Percentiles rank a stretch among this genome's conserved stretches.
phyloP scores from a whole-genome alignment of 1,140 invertebrate genomes.

The Hetaerina americana region DNA sequence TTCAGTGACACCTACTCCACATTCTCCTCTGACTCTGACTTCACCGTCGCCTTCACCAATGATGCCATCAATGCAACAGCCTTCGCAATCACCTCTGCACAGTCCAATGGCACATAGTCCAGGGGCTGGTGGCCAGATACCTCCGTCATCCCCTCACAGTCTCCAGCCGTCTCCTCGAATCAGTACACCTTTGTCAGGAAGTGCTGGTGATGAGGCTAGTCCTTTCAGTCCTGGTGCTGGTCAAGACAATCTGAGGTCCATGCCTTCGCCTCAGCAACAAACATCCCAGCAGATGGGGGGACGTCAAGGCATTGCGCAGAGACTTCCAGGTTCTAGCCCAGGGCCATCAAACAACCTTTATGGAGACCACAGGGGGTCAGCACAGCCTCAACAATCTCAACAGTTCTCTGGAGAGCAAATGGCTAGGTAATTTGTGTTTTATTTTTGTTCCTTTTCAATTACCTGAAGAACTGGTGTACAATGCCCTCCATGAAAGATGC shows the following conservation, averaged over 20 bases:
- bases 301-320: neutral
- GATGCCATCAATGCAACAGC: conserved; percentile 29
- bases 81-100: conserved; percentile 39
- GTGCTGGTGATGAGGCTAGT: conserved; percentile 34
- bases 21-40: conserved; percentile 40
- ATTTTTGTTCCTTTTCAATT: no score
- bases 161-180: conserved; percentile 42
- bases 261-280: conserved; percentile 22
- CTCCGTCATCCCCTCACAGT: conserved; percentile 38
- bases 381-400: neutral
- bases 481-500: no score
- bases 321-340: neutral
- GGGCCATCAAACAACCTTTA: neutral
- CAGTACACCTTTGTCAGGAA: conserved; percentile 41
- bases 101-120: conserved; percentile 45
- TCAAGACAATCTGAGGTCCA: conserved; percentile 11
- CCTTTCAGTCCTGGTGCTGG: conserved; percentile 33
- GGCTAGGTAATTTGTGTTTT: neutral
- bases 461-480: no score
- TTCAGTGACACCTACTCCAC: conserved; percentile 27
- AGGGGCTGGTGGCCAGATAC: conserved; percentile 30
- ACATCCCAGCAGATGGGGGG: neutral
- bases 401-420: neutral
- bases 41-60: conserved; percentile 34
- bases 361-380: neutral